A percentile compares a stretch with the other conserved stretches of the same genome.
Conservation (phyloP, 2,113 vertebrate genomes). For the Stigmatopora argus region DNA sequence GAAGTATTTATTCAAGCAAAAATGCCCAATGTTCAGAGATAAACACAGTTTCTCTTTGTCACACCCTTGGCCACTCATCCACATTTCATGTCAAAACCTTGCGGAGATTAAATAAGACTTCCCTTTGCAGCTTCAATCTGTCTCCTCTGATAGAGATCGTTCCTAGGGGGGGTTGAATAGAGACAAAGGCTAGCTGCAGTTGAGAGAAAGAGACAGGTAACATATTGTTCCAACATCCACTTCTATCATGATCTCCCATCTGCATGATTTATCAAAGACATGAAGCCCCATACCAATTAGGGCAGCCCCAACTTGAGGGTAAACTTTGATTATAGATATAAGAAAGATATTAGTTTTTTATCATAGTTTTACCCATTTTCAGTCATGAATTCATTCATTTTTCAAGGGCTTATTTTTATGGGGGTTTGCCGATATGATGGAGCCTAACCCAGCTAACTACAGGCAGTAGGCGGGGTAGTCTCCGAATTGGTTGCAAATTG, state of each 20-base stretch:
- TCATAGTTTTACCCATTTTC: not conserved
- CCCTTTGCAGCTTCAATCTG: conserved; percentile 32
- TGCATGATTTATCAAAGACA: not conserved
- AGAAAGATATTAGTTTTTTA: not conserved
- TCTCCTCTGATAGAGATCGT: conserved; percentile 39
- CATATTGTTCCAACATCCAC: not conserved
- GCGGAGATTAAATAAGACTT: conserved; percentile 45
- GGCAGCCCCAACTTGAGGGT: not conserved
- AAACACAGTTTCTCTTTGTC: not conserved
- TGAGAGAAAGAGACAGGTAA: not conserved
- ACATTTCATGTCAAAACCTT: conserved; percentile 19
- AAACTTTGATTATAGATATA: not conserved
- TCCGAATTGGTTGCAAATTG: too few species aligned
- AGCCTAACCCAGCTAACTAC: too few species aligned
- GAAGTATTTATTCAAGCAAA: not conserved
- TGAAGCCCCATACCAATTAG: not conserved
- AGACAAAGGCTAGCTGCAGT: conserved; percentile 1
- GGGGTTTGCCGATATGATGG: too few species aligned
- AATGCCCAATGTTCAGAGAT: conserved; percentile 1
- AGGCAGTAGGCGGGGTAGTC: too few species aligned
- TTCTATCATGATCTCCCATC: not conserved
- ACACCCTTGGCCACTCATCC: not conserved
- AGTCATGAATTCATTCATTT: too few species aligned
- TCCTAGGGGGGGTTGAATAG: conserved; percentile 1
- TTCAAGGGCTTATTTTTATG: too few species aligned